Evolutionary conservation across 2,113 vertebrate genomes (phyloP), one percentile per base, ranked within the genome.

Genomic region (Ptilorrhoa leucosticta): DNA sequence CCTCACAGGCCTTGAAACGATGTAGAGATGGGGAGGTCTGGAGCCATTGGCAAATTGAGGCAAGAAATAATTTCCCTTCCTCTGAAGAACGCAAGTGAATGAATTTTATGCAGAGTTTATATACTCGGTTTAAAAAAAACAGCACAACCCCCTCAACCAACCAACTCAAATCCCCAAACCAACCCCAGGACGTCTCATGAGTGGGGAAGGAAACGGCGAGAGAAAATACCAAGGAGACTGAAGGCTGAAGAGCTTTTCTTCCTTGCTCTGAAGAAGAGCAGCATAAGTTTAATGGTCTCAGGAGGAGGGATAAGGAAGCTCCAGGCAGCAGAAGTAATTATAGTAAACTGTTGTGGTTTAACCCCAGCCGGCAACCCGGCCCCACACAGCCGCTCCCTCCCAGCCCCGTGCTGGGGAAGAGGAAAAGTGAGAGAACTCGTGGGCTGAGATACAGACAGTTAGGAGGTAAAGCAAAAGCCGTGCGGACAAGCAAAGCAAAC

Each of bases 261-360:
- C 82, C 79, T 78, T n/a, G 48, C 44, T 81, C 90, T 40, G 80
- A 60, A 81, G 89, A 93, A 61, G 63, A 91, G 45, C 83, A 91
- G 73, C 21, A 0, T 56, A 58, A 75, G 90, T 89, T 96, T 95
- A 93, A 93, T 90, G 94, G 92, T 88, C 95, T 95, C 93, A 37
- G 85, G 79, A 80, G 85, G 83, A 61, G 42, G 60, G 44, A 89
- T 83, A 61, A 94, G 71, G 78, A 92, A 86, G 51, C 69, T 96
- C 78, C 61, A 83, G 87, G 64, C 47, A 91, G 28, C 60, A 72
- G 64, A 91, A 93, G 70, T 57, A 82, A 90, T 91, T 93, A 87
- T 40, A 79, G 77, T 86, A 93, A 96, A 93, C 86, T 75, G 76
- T 63, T 87, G 83, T 81, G 90, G 61, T 76, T 92, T 92, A 81